Base-by-base conservation (phyloP, 2,888 invertebrate species). In the Sinelater perroti region DNA sequence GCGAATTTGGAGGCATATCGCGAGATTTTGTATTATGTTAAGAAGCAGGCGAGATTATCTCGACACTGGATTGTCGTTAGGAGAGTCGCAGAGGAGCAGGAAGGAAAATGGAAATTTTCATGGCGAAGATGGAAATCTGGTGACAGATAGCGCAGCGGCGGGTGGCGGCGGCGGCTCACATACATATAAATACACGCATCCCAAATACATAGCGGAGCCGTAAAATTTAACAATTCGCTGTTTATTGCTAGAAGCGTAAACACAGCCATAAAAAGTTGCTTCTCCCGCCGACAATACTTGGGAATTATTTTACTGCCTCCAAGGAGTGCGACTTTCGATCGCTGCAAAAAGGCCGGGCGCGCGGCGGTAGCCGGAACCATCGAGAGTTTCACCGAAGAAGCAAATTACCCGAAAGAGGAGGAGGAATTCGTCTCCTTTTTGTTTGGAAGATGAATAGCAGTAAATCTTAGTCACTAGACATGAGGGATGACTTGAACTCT, bases 401-500 rank as follows among this genome's bases (percentile, higher is more conserved):
- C 69, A 69, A 71, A 70, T 71, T 69, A 69, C 64, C 62, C 60
- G 64, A 67, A 65, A 67, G 57, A 61, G 66, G 65, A 61, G 65
- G 63, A 62, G 63, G 66, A 61, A 62, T 60, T 54, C 59, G 63
- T 62, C 60, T 63, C 66, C 68, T 63, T 71, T 71, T 69, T 71
- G 69, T 70, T 70, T 67, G 69, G 63, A 69, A 72, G 72, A 72
- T 72, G 73, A 73, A 73, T 72, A 64, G 70, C 70, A 65, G 70
- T 73, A 73, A 73, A 74, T 74, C 74, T 73, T 73, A 65, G 67
- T 70, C 67, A 65, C 69, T 66, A 70, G 71, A 71, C 72, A 73
- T 74, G 74, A 74, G 65, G 68, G 68, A 73, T 73, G 70, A 70
- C 67, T 70, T 61, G 67, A 67, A 70, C 67, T 65, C 67, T 65